These are phyloP conservation scores for Pandemis cinnamomeana DNA, from an alignment of 2,888 invertebrate species.

Conservation along the genomic window DNA sequence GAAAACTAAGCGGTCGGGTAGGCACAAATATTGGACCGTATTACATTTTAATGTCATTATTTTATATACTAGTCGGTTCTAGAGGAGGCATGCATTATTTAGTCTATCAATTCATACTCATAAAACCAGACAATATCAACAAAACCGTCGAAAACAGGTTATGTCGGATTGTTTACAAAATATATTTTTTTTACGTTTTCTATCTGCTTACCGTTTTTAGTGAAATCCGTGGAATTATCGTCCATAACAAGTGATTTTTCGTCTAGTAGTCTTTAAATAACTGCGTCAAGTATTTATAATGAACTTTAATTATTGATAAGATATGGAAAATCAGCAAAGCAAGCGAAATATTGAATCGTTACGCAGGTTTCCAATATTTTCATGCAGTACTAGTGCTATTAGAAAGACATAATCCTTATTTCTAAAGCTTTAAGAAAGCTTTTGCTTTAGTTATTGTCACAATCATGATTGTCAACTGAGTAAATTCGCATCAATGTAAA, in stretches of 20 bases:
- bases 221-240: slow-evolving; percentile 43
- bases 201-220: slow-evolving; percentile 42
- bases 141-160: slow-evolving; percentile 17
- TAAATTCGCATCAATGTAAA: slow-evolving; percentile 10
- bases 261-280: not conserved
- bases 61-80: not conserved
- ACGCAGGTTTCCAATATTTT: not conserved
- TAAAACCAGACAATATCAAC: not conserved
- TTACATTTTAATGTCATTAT: not conserved
- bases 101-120: not conserved
- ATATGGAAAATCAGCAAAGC: not conserved
- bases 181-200: not conserved
- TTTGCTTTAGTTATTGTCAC: not conserved
- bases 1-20: not conserved
- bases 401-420: not conserved
- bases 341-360: not conserved
- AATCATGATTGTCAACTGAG: no score
- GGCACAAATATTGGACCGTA: not conserved
- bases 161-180: slow-evolving; percentile 24
- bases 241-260: slow-evolving; percentile 16
- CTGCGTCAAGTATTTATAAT: not conserved
- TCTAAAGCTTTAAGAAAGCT: not conserved
- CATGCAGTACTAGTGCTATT: not conserved
- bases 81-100: not conserved
- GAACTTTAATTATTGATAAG: not conserved